phyloP scores from a whole-genome alignment of 1,140 invertebrate genomes.

The Schmidtea mediterranea region DNA sequence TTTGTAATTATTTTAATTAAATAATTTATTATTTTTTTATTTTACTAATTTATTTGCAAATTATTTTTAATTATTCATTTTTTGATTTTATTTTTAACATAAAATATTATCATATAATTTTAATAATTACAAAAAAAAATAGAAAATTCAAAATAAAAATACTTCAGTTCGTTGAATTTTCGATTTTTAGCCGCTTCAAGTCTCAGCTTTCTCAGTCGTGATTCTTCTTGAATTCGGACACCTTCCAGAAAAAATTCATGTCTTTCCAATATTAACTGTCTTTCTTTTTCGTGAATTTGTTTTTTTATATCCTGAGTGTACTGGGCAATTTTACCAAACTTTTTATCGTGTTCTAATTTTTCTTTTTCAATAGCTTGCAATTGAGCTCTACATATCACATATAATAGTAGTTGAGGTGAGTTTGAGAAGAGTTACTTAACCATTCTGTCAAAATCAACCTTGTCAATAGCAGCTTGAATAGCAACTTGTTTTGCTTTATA shows the following conservation, averaged over 20 bases:
- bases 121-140: background rate
- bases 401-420: no score
- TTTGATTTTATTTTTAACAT: background rate
- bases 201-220: slow-evolving; percentile 15
- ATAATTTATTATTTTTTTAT: background rate
- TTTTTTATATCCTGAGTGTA: slow-evolving; percentile 20
- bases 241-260: slow-evolving; percentile 27
- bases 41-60: background rate
- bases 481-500: slow-evolving; percentile 25
- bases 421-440: no score
- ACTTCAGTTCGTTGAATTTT: slow-evolving; percentile 24
- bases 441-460: slow-evolving; percentile 25
- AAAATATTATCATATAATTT: no score
- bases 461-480: slow-evolving; percentile 23
- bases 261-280: slow-evolving; percentile 16
- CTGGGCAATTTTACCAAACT: slow-evolving; percentile 12
- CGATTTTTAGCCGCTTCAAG: slow-evolving; percentile 25
- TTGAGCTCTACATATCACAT: slow-evolving; percentile 17
- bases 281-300: slow-evolving; percentile 25
- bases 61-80: no score
- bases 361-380: slow-evolving; percentile 25
- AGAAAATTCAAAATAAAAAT: slow-evolving; percentile 4
- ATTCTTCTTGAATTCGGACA: slow-evolving; percentile 23
- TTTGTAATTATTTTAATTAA: slow-evolving; percentile 6
- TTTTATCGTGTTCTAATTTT: slow-evolving; percentile 16